Percentiles rank a stretch among this genome's conserved stretches.
phyloP scores from a whole-genome alignment of 2,888 invertebrate species.

The Calameuta pallipes region DNA sequence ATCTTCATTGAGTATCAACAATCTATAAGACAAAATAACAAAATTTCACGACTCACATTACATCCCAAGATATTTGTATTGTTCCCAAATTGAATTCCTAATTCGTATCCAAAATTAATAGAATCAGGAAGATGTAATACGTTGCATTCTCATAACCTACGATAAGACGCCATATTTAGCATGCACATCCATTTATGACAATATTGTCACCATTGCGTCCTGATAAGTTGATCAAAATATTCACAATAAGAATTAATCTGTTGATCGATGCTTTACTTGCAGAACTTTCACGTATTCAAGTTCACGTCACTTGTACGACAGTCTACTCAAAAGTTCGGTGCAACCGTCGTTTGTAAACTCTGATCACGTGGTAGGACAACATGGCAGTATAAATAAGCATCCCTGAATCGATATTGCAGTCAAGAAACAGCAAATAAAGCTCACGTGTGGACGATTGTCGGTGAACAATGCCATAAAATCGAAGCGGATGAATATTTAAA shows the following conservation, averaged over 20 bases:
- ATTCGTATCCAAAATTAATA: neutral
- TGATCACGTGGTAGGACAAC: constrained; percentile 1
- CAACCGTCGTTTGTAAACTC: constrained; percentile 2
- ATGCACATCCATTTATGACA: neutral
- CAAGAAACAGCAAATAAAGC: too few species aligned
- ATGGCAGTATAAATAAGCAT: too few species aligned
- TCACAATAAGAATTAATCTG: neutral
- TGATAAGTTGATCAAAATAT: neutral
- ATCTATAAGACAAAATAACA: neutral
- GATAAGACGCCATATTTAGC: constrained; percentile 3
- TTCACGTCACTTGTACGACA: neutral
- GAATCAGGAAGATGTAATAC: neutral
- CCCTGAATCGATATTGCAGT: too few species aligned
- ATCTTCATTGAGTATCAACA: neutral
- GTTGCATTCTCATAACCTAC: neutral
- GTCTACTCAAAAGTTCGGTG: neutral
- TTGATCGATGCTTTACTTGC: neutral
- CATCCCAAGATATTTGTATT: neutral
- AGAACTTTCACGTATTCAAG: neutral
- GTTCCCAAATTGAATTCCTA: neutral
- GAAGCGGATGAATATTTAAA: too few species aligned
- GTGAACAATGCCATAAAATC: too few species aligned
- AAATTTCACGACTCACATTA: neutral
- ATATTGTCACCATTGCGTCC: neutral
- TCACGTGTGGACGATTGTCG: too few species aligned